phyloP scores from a whole-genome alignment of 2,113 vertebrate species.

The Brachirus orientalis region DNA sequence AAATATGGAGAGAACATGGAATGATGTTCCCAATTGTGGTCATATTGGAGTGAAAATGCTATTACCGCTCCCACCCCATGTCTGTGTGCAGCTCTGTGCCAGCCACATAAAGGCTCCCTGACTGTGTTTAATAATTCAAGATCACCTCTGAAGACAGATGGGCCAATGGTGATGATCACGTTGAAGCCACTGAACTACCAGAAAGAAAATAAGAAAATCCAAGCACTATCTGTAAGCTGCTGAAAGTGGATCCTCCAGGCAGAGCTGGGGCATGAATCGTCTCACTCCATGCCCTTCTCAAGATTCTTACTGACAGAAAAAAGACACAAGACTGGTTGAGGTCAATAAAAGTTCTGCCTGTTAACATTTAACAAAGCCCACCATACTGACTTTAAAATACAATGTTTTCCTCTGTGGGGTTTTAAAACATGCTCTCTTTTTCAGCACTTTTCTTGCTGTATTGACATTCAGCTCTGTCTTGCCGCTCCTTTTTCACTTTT shows the following conservation, averaged over 20 bases:
- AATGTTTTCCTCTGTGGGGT: background rate
- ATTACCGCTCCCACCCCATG: slow-evolving; percentile 50
- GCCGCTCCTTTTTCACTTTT: slow-evolving; percentile 19
- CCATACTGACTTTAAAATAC: background rate
- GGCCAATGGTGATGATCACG: slow-evolving; percentile 43
- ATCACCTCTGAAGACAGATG: slow-evolving; percentile 64
- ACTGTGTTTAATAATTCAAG: slow-evolving; percentile 62
- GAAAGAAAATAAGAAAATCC: slow-evolving; percentile 41
- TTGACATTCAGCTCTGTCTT: slow-evolving; percentile 17
- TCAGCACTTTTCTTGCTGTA: slow-evolving; percentile 1
- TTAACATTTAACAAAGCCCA: slow-evolving; percentile 46
- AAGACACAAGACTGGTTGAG: slow-evolving; percentile 17
- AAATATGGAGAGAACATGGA: slow-evolving; percentile 18
- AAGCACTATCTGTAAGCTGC: slow-evolving; percentile 12
- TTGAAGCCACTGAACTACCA: slow-evolving; percentile 34
- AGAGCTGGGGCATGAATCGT: background rate
- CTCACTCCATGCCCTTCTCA: slow-evolving; percentile 17
- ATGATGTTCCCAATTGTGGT: slow-evolving; percentile 56
- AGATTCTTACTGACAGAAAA: background rate
- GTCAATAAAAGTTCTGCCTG: slow-evolving; percentile 15
- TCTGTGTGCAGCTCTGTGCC: slow-evolving; percentile 44
- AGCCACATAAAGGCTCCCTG: slow-evolving; percentile 54
- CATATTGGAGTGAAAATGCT: slow-evolving; percentile 54
- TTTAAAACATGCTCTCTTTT: background rate
- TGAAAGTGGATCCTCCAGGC: slow-evolving; percentile 18